phyloP scores from a whole-genome alignment of 2,888 invertebrate species.

The Didymodactylos carnosus region DNA sequence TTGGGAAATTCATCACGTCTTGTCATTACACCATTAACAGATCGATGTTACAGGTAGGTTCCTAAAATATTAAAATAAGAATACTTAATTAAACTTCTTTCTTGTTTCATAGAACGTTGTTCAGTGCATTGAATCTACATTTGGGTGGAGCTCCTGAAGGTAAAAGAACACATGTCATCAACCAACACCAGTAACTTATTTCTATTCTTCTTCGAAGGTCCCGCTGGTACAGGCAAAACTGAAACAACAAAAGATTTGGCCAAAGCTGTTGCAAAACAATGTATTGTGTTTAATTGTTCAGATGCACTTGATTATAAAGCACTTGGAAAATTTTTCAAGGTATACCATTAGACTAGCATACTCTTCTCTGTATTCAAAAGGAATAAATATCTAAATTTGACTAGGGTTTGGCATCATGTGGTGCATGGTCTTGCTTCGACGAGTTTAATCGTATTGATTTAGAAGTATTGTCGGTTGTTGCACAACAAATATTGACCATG shows the following conservation, averaged over 20 bases:
- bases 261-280: slow-evolving; percentile 38
- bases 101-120: slow-evolving; percentile 28
- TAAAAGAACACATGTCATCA: no score
- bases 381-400: neutral
- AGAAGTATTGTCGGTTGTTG: slow-evolving; percentile 58
- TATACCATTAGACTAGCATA: no score
- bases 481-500: slow-evolving; percentile 60
- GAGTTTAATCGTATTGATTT: slow-evolving; percentile 62
- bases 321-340: slow-evolving; percentile 38
- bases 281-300: slow-evolving; percentile 39
- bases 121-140: slow-evolving; percentile 36
- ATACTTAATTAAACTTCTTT: no score
- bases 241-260: slow-evolving; percentile 37
- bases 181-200: no score
- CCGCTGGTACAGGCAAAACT: slow-evolving; percentile 38
- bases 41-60: slow-evolving; percentile 36
- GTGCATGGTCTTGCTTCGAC: slow-evolving; percentile 61
- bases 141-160: slow-evolving; percentile 37
- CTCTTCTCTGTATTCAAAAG: no score
- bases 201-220: no score
- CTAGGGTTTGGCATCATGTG: slow-evolving; percentile 35
- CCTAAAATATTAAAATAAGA: no score
- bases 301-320: slow-evolving; percentile 37
- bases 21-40: slow-evolving; percentile 38
- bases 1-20: slow-evolving; percentile 36